Base-by-base conservation (phyloP, 2,113 vertebrate genomes). In the Aramus guarauna region DNA sequence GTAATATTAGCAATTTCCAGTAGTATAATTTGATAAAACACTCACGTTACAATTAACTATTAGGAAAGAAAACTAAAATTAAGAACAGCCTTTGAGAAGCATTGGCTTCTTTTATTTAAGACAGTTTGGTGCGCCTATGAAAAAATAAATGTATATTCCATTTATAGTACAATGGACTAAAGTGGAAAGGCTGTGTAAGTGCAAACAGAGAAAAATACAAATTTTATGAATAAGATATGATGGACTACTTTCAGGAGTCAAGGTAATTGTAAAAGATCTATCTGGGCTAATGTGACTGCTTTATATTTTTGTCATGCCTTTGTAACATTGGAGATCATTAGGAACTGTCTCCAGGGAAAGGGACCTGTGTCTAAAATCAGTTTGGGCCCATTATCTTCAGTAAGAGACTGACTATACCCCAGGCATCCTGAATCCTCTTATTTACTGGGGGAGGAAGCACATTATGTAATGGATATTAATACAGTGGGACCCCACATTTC, bases 311-410 rank as follows among this genome's bases (percentile, higher is more conserved):
- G 93, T 95, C 94, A 91, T 95, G 95, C 91, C 90, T 91, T 96
- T 97, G 91, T 95, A 96, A 78, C 84, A n/a, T 29, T 32, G 72
- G 86, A 88, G 93, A 96, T 92, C 84, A 95, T 97, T 95, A 97
- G 91, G 81, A 96, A 48, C 71, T 80, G 87, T 97, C 95, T 96
- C 96, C 55, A 55, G 95, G 94, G 91, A 92, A 85, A 85, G 95
- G 62, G 81, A 97, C 91, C 91, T 94, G 96, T 95, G 92, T 95
- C 94, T 95, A 95, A 97, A 97, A 93, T 95, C 91, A 93, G 96
- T 95, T 95, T 94, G 96, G 86, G 90, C 74, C 95, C 92, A 95
- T 96, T 97, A 96, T 96, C 86, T 97, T 92, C 22, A 6, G 91
- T 88, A 76, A 91, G 93, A 94, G 84, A 48, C 78, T 92, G 59